Conservation (phyloP, 2,113 vertebrate species). For the Uria lomvia region DNA sequence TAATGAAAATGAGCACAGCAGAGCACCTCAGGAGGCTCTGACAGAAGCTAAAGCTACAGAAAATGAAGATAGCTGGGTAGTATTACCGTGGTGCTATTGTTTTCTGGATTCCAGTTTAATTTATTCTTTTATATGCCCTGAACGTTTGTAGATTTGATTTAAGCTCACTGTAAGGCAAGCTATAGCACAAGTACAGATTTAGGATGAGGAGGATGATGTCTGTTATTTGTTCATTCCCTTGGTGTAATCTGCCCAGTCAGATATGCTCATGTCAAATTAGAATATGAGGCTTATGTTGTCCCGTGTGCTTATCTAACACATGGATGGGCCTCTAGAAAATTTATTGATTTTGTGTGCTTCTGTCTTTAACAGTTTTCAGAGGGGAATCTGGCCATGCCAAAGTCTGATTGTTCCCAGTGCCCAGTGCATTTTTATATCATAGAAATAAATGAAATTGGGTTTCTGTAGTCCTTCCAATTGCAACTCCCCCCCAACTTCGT, state of each 20-base stretch:
- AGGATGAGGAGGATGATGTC: neutral
- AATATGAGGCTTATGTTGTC: neutral
- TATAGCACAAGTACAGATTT: neutral
- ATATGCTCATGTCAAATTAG: neutral
- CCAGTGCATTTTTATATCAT: neutral
- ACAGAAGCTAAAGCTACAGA: neutral
- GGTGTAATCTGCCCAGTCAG: neutral
- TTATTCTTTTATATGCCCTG: neutral
- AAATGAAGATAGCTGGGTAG: neutral
- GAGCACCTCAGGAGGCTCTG: neutral
- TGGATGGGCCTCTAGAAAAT: neutral
- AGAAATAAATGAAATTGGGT: neutral
- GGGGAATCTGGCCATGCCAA: rapidly evolving
- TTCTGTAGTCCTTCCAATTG: neutral
- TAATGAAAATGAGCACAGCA: neutral
- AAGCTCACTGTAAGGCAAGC: neutral
- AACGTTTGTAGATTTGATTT: neutral
- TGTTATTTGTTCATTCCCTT: neutral
- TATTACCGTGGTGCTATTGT: neutral
- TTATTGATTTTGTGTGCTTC: neutral
- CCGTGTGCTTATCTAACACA: neutral
- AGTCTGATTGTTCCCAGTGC: neutral
- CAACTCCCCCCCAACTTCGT: neutral
- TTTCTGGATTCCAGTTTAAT: neutral
- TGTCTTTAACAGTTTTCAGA: neutral